phyloP scores from a whole-genome alignment of 2,113 vertebrate genomes.

The Gadus macrocephalus region DNA sequence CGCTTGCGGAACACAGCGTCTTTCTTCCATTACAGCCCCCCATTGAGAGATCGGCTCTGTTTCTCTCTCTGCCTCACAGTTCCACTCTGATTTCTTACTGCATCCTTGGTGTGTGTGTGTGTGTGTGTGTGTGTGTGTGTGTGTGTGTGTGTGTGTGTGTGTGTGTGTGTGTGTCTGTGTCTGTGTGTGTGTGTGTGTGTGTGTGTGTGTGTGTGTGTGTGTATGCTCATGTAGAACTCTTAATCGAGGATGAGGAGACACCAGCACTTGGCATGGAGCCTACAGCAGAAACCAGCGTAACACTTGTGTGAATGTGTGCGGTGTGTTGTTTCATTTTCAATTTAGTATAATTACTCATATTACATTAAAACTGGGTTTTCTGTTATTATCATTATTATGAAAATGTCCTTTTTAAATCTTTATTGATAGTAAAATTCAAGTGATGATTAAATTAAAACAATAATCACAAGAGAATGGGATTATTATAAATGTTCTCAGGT shows the following conservation, averaged over 20 bases:
- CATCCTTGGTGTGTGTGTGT: neutral
- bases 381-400: too few relatives aligned
- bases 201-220: slow-evolving; percentile 13
- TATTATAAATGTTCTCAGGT: too few relatives aligned
- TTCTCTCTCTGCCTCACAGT: slow-evolving; percentile 36
- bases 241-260: slow-evolving; percentile 40
- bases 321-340: neutral
- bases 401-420: too few relatives aligned
- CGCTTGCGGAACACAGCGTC: slow-evolving; percentile 48
- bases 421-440: too few relatives aligned
- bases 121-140: slow-evolving; percentile 3
- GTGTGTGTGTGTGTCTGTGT: slow-evolving; percentile 22
- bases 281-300: slow-evolving; percentile 17
- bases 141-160: slow-evolving; percentile 23
- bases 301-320: neutral
- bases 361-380: too few relatives aligned
- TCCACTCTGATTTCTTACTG: neutral
- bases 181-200: slow-evolving; percentile 13
- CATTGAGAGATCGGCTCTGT: slow-evolving; percentile 43
- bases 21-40: slow-evolving; percentile 59
- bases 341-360: too few relatives aligned
- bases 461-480: too few relatives aligned
- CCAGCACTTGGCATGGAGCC: slow-evolving; percentile 19
- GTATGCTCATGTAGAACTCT: slow-evolving; percentile 50
- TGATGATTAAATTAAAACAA: too few relatives aligned